phyloP scores from a whole-genome alignment of 1,140 invertebrate species.

The Archegozetes longisetosus region DNA sequence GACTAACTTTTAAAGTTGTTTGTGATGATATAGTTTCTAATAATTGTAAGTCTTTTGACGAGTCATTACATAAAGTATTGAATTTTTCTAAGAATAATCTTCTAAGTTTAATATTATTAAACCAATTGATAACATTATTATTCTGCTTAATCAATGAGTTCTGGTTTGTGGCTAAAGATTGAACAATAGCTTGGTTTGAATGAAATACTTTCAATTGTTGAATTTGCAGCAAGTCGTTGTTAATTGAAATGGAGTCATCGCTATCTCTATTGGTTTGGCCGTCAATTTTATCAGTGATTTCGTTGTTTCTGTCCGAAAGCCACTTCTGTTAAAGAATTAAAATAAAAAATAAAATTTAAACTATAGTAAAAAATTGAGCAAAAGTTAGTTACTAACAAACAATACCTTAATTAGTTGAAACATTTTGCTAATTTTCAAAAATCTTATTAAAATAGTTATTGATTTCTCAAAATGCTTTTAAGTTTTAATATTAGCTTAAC shows the following conservation, averaged over 20 bases:
- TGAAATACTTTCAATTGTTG: neutral
- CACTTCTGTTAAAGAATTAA: neutral
- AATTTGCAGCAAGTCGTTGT: neutral
- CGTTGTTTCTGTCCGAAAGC: neutral
- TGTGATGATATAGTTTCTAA: neutral
- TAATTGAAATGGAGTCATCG: neutral
- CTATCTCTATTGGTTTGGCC: neutral
- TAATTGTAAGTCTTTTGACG: neutral
- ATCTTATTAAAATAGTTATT: too few relatives aligned
- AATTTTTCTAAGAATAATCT: neutral
- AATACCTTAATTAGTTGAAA: too few relatives aligned
- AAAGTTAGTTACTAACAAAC: too few relatives aligned
- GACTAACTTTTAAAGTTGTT: neutral
- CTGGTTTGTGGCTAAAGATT: neutral
- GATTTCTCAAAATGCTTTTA: too few relatives aligned
- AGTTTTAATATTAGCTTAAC: too few relatives aligned
- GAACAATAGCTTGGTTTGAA: neutral
- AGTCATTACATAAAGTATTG: neutral
- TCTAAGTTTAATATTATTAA: neutral
- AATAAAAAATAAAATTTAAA: neutral
- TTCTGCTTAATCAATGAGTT: neutral
- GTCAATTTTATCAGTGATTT: neutral
- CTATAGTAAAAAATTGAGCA: too few relatives aligned
- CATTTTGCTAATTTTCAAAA: too few relatives aligned
- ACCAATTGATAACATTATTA: neutral